Percentiles rank a stretch among this genome's conserved stretches.
Conservation (phyloP, 2,797 vertebrate genomes). For the Eupleurogrammus muticus region DNA sequence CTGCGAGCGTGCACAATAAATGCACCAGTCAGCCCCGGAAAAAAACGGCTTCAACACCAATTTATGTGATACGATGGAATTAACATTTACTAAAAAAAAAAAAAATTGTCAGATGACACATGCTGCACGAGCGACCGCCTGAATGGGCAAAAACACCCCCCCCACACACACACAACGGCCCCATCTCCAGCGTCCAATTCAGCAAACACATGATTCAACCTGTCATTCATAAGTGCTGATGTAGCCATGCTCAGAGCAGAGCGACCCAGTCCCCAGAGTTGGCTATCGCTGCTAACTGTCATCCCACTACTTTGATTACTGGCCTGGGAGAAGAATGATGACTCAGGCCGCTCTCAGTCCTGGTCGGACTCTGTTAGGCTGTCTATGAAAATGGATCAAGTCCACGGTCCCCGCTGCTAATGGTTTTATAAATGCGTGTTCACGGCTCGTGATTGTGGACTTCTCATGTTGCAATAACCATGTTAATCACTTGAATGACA, state of each 20-base stretch:
- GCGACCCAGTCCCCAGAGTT: constrained; percentile 62
- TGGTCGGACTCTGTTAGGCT: constrained; percentile 41
- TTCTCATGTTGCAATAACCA: constrained; percentile 20
- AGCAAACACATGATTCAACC: constrained; percentile 59
- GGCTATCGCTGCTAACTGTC: constrained; percentile 73
- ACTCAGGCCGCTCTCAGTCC: constrained; percentile 55
- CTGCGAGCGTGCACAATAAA: constrained; percentile 21
- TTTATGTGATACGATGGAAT: constrained; percentile 41
- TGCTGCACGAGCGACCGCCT: constrained; percentile 62
- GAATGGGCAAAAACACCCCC: constrained; percentile 34
- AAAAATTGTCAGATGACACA: constrained; percentile 41
- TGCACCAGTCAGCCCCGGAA: constrained; percentile 30
- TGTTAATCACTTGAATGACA: constrained; percentile 12
- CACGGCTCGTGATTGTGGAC: constrained; percentile 8
- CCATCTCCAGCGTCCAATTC: constrained; percentile 68
- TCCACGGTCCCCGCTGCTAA: constrained; percentile 38
- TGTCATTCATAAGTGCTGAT: constrained; percentile 78
- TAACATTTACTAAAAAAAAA: constrained; percentile 51
- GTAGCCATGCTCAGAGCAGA: constrained; percentile 56
- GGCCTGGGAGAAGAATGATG: constrained; percentile 68
- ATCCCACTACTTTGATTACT: constrained; percentile 71
- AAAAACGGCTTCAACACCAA: constrained; percentile 20
- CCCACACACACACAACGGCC: constrained; percentile 32
- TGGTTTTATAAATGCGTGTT: constrained; percentile 36
- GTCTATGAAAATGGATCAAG: constrained; percentile 50